These are phyloP conservation scores for Drosophila bocki DNA, from an alignment of 1,140 invertebrate species.

Conservation along the genomic window DNA sequence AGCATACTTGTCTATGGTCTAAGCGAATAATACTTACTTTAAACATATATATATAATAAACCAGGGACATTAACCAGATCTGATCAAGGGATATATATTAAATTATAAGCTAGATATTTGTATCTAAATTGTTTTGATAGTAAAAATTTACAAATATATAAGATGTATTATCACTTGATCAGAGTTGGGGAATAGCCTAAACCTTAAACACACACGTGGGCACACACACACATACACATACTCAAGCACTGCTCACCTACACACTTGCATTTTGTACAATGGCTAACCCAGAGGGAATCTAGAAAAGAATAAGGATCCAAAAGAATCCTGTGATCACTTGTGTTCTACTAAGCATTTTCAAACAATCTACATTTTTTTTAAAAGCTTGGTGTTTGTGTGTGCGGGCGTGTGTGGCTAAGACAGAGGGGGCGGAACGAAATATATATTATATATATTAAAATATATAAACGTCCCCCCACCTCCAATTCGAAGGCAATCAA, in stretches of 20 bases:
- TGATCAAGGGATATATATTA: not conserved
- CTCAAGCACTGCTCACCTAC: slow-evolving; percentile 34
- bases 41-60: slow-evolving; percentile 39
- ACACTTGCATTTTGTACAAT: slow-evolving; percentile 35
- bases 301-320: not conserved
- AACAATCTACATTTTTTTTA: not conserved
- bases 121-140: not conserved
- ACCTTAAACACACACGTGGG: slow-evolving; percentile 39
- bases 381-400: slow-evolving; percentile 31
- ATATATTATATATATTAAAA: slow-evolving; percentile 4
- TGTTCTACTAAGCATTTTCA: slow-evolving; percentile 30
- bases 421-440: slow-evolving; percentile 3
- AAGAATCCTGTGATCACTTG: slow-evolving; percentile 17
- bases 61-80: not conserved
- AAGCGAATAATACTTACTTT: slow-evolving; percentile 61
- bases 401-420: slow-evolving; percentile 19
- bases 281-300: slow-evolving; percentile 31
- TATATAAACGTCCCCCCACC: not conserved
- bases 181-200: not conserved
- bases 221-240: slow-evolving; percentile 37
- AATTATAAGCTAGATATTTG: not conserved
- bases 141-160: not conserved
- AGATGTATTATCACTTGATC: not conserved
- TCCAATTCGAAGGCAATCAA: slow-evolving; percentile 60
- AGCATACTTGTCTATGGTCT: slow-evolving; percentile 74